A percentile compares a stretch with the other conserved stretches of the same genome.
Evolutionary conservation across 1,140 invertebrate genomes (phyloP).

Genomic region (Caenorhabditis briggsae): DNA sequence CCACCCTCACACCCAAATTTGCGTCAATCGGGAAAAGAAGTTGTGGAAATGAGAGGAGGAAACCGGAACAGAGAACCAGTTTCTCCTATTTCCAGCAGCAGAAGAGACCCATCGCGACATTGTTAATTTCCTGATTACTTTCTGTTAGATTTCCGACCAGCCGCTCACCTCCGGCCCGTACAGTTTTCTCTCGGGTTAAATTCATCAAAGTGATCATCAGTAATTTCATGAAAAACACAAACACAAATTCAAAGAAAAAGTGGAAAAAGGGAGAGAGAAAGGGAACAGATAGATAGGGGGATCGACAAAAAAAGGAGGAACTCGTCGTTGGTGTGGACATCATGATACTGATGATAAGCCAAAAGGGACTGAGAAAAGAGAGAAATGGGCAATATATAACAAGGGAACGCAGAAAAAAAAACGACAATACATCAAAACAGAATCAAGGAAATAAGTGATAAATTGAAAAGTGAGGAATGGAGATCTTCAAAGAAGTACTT

Average conservation of each 20-base stretch:
- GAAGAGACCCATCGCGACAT: background rate
- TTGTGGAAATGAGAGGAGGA: slow-evolving; percentile 27
- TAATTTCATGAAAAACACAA: background rate
- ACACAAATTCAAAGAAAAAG: background rate
- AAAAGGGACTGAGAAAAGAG: slow-evolving; percentile 31
- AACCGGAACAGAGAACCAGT: slow-evolving; percentile 51
- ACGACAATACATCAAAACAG: slow-evolving; percentile 39
- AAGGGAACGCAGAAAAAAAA: background rate
- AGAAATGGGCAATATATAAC: slow-evolving; percentile 34
- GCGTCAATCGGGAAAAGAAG: slow-evolving; percentile 42
- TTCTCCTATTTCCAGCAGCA: slow-evolving; percentile 37
- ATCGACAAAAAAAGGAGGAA: slow-evolving; percentile 38
- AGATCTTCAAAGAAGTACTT: background rate
- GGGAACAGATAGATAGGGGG: background rate
- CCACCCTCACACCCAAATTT: slow-evolving; percentile 5
- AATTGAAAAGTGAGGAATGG: background rate
- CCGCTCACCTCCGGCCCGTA: background rate
- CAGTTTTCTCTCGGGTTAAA: background rate
- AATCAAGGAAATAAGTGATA: slow-evolving; percentile 34
- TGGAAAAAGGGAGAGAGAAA: background rate
- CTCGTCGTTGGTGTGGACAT: slow-evolving; percentile 46
- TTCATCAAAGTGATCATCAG: slow-evolving; percentile 16
- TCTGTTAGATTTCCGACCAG: background rate
- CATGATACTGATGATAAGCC: slow-evolving; percentile 49
- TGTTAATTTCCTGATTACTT: slow-evolving; percentile 46